Evolutionary conservation across 2,113 vertebrate genomes (phyloP).

Genomic region (Rhinopomastus cyanomelas): DNA sequence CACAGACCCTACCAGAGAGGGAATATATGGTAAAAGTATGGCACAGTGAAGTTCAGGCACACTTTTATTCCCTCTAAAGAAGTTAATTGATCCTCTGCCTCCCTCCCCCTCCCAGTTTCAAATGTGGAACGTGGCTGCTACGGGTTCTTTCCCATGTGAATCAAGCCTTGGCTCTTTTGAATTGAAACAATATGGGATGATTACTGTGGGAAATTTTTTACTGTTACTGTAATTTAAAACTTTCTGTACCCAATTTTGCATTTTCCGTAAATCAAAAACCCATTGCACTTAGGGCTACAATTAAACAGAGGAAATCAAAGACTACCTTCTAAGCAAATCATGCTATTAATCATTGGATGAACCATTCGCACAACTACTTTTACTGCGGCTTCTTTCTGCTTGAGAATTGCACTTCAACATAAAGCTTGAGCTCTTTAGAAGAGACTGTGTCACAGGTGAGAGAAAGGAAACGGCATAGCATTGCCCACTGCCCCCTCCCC

Average conservation of each 20-base stretch:
- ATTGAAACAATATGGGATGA: conserved; percentile 67
- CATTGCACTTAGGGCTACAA: conserved; percentile 59
- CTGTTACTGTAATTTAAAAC: conserved; percentile 65
- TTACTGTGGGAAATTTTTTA: conserved; percentile 68
- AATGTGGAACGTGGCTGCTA: conserved; percentile 57
- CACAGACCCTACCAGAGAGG: neutral
- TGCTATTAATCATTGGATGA: conserved; percentile 60
- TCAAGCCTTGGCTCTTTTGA: conserved; percentile 46
- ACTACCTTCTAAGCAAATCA: conserved; percentile 51
- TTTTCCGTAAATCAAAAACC: conserved; percentile 73
- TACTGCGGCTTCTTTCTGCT: conserved; percentile 14
- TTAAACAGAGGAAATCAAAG: conserved; percentile 67
- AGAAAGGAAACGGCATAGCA: neutral
- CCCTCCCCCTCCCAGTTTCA: conserved; percentile 31
- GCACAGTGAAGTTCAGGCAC: neutral
- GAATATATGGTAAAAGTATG: neutral
- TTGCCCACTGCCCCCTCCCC: neutral
- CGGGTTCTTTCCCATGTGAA: conserved; percentile 44
- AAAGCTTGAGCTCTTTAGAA: neutral
- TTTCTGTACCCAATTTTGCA: conserved; percentile 69
- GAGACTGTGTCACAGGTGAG: conserved; percentile 15
- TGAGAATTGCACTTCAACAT: conserved; percentile 38
- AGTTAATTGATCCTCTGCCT: conserved; percentile 30
- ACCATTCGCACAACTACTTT: conserved; percentile 52
- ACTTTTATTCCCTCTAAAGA: conserved; percentile 42